Conservation (phyloP, 2,888 invertebrate species). For the Antheraea assamensis region DNA sequence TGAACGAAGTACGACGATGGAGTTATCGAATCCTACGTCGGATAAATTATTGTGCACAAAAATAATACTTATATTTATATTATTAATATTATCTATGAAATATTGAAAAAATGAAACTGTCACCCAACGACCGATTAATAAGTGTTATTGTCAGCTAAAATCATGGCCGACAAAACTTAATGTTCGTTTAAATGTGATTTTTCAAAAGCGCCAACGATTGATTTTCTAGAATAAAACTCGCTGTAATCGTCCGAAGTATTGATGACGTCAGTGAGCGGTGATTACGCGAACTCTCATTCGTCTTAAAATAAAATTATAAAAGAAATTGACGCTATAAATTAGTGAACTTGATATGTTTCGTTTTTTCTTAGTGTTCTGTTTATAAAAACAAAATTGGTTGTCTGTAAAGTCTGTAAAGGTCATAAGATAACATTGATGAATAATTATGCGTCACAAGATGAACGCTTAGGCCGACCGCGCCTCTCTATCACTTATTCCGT, state of each 20-base stretch:
- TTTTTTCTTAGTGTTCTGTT: not conserved
- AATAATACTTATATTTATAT: not conserved
- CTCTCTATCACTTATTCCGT: no score
- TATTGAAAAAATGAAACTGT: not conserved
- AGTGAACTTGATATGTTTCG: no score
- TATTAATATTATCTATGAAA: not conserved
- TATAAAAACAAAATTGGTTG: not conserved
- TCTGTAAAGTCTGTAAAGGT: no score
- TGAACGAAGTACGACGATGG: no score
- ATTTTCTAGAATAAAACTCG: constrained; percentile 35
- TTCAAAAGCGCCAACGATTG: constrained; percentile 42
- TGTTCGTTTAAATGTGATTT: constrained; percentile 32
- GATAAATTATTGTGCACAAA: no score
- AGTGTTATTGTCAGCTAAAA: constrained; percentile 19
- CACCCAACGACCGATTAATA: constrained; percentile 28
- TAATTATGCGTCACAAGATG: no score
- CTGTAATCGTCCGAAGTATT: constrained; percentile 48
- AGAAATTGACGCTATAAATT: constrained; percentile 12
- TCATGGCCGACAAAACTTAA: constrained; percentile 23
- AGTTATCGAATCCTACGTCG: no score
- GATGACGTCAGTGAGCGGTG: constrained; percentile 41
- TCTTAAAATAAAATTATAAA: constrained; percentile 36
- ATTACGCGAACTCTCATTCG: constrained; percentile 32
- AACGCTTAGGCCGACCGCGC: no score
- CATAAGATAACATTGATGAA: no score